Evolutionary conservation across 2,888 invertebrate species (phyloP), one percentile per base, ranked within the genome.

Genomic region (Pycnomerus fuliginosus): DNA sequence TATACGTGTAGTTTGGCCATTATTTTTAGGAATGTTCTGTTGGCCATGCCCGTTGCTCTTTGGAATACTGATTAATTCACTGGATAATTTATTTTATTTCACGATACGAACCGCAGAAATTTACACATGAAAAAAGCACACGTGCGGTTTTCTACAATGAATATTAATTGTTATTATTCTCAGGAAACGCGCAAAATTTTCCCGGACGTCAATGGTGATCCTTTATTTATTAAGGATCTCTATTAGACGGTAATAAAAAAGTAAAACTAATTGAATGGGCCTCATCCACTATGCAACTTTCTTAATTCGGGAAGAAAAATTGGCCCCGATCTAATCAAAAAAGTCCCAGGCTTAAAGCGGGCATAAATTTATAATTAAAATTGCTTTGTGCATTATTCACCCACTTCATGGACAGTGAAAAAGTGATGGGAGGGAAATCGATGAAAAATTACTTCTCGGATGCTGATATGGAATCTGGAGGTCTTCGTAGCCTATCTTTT

Each of bases 1-100:
- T 67, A 69, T 67, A 67, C 65, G 66, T 67, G 68, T 66, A 67
- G 66, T 68, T 67, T 58, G 62, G 59, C 66, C 67, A 64, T 69
- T 69, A 69, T 68, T 68, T 68, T 65, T 57, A 60, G 62, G 60
- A 65, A 64, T 62, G 60, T 55, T 56, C 55, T 55, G 59, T 57
- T 58, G 47, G 55, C 50, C 55, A 56, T 54, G 54, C 53, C 50
- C 56, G 58, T 57, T 55, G 59, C 65, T 62, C 63, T 63, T 61
- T 53, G 54, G 66, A 67, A 68, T 68, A 69, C 68, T 68, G 67
- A 67, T 68, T 68, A 67, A 65, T 67, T 67, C 66, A 55, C 41
- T 51, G 59, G 59, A 66, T 64, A 65, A 67, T 65, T 66, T 62
- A 64, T 66, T 65, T 64, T 62, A 61, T 61, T 65, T 48, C 53